These are phyloP conservation scores for Chymomyza procnemis DNA, from an alignment of 2,888 invertebrate genomes.

Conservation along the genomic window DNA sequence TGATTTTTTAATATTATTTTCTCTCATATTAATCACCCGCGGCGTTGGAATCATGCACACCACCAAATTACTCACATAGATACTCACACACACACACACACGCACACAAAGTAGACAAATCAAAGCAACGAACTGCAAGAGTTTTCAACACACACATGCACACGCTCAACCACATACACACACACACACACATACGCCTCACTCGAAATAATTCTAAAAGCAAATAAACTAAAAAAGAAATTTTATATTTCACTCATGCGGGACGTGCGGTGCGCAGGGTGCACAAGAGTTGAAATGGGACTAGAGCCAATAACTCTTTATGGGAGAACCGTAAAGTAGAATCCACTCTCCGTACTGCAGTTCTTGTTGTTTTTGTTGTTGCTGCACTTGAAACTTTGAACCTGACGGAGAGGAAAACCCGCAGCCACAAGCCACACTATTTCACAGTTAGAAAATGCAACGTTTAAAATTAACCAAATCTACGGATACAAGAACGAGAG, in stretches of 20 bases:
- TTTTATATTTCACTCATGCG: neutral
- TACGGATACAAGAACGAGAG: neutral
- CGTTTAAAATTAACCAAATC: constrained; percentile 5
- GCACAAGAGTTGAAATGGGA: neutral
- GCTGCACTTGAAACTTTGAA: constrained; percentile 60
- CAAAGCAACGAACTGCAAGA: constrained; percentile 4
- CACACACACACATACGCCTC: constrained; percentile 9
- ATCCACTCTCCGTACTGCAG: constrained; percentile 1
- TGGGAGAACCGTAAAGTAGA: constrained; percentile 23
- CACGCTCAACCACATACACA: constrained; percentile 17
- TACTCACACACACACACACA: constrained; percentile 15
- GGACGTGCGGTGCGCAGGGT: neutral
- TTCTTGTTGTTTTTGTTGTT: constrained; percentile 23
- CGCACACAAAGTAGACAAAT: constrained; percentile 25
- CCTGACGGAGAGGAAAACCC: constrained; percentile 35
- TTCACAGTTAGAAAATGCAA: neutral
- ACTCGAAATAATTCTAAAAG: constrained; percentile 43
- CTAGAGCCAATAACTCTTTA: constrained; percentile 13
- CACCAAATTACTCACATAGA: neutral
- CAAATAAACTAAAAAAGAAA: constrained; percentile 27
- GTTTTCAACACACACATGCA: neutral
- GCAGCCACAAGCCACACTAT: neutral
- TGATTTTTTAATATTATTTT: constrained; percentile 1
- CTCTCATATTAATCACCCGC: constrained; percentile 64
- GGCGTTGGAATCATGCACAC: constrained; percentile 36